phyloP scores from a whole-genome alignment of 2,888 invertebrate genomes.

The Smittia sp. region DNA sequence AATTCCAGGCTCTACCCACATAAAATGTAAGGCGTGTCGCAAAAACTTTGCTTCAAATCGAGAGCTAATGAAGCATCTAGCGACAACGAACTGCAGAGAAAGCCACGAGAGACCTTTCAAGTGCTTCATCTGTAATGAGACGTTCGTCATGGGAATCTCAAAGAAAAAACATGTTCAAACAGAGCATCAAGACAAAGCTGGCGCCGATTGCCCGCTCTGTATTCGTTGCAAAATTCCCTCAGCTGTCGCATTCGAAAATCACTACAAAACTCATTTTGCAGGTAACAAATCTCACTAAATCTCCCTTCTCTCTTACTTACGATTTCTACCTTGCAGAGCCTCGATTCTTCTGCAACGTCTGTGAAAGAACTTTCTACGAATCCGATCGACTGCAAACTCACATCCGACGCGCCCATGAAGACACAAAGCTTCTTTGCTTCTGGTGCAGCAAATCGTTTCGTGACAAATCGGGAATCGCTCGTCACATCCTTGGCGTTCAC shows the following conservation, averaged over 20 bases:
- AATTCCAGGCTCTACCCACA: background rate
- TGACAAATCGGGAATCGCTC: constrained; percentile 29
- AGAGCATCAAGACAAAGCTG: constrained; percentile 30
- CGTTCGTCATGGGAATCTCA: background rate
- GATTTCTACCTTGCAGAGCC: no score
- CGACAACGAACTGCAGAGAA: background rate
- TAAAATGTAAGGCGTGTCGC: background rate
- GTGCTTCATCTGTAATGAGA: constrained; percentile 26
- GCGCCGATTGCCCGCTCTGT: constrained; percentile 15
- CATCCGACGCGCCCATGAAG: background rate
- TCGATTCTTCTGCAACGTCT: constrained; percentile 17
- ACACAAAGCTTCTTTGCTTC: background rate
- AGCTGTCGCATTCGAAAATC: constrained; percentile 26
- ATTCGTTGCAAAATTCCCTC: constrained; percentile 25
- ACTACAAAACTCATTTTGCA: constrained; percentile 25
- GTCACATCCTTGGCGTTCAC: constrained; percentile 29
- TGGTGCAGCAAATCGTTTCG: constrained; percentile 6
- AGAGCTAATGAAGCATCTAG: background rate
- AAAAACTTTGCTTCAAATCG: background rate
- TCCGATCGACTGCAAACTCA: constrained; percentile 15
- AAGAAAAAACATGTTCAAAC: constrained; percentile 25
- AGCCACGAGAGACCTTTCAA: background rate
- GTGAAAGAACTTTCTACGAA: constrained; percentile 21
- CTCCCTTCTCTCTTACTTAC: no score
- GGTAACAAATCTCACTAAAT: no score